Conservation (phyloP, 2,113 vertebrate species). For the Raphicerus campestris region DNA sequence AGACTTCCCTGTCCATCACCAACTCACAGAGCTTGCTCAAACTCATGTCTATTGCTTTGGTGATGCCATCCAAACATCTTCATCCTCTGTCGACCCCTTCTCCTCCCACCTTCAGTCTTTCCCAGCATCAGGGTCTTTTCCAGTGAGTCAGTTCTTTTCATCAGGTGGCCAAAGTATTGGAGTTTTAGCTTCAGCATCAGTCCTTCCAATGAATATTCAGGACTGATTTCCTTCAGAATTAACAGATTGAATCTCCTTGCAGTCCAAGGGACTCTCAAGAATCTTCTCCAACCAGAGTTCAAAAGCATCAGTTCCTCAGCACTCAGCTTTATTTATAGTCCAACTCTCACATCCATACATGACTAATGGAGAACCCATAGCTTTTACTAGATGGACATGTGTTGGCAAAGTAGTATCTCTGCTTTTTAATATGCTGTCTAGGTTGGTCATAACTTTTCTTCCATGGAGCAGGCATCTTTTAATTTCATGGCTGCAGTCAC, state of each 20-base stretch:
- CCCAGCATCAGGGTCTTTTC: not conserved
- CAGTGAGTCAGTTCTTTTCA: not conserved
- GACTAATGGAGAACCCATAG: not conserved
- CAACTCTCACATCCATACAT: not conserved
- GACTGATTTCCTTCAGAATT: not conserved
- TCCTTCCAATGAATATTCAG: not conserved
- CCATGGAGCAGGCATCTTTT: not conserved
- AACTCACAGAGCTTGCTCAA: not conserved
- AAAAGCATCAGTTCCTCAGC: not conserved
- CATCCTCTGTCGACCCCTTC: not conserved
- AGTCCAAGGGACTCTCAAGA: not conserved
- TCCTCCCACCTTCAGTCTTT: not conserved
- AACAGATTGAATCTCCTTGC: not conserved
- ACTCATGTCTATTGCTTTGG: not conserved
- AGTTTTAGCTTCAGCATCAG: not conserved
- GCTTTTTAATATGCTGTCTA: not conserved
- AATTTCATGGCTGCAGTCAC: not conserved
- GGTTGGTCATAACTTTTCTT: not conserved
- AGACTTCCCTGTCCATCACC: not conserved
- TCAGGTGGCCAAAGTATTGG: not conserved
- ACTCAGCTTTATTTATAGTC: not conserved
- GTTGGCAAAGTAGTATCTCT: not conserved
- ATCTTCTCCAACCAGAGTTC: not conserved
- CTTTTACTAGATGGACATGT: not conserved
- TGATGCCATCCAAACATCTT: not conserved